These are phyloP conservation scores for Beris morrisii DNA, from an alignment of 2,888 invertebrate genomes.

Conservation along the genomic window DNA sequence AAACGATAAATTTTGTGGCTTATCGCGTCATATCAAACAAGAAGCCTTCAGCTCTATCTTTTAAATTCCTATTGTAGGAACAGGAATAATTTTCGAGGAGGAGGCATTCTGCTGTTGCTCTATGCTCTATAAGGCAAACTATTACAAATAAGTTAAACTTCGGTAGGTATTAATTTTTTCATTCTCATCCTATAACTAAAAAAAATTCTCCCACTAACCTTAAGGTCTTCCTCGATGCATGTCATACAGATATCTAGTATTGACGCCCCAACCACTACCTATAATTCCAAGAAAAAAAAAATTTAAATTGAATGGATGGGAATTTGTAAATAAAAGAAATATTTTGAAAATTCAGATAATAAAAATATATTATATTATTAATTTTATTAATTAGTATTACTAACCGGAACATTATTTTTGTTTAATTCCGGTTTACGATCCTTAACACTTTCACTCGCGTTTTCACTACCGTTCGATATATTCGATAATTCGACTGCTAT, in stretches of 20 bases:
- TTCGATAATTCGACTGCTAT: conserved; percentile 68
- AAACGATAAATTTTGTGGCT: too few species aligned
- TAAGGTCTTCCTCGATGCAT: conserved; percentile 63
- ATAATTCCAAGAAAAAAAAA: conserved; percentile 44
- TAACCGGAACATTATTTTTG: conserved; percentile 36
- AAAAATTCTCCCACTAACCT: conserved; percentile 61
- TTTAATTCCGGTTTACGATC: neutral
- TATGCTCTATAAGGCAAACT: too few species aligned
- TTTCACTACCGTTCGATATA: conserved; percentile 11
- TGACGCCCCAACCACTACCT: conserved; percentile 78
- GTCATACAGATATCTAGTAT: conserved; percentile 73
- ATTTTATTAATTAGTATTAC: conserved; percentile 33
- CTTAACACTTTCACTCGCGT: neutral
- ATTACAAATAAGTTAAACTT: too few species aligned
- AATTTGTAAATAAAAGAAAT: conserved; percentile 2
- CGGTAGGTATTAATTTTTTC: too few species aligned
- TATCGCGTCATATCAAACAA: too few species aligned
- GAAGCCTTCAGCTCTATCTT: too few species aligned
- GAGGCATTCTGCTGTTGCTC: too few species aligned
- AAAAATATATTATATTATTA: neutral
- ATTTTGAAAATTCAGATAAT: neutral
- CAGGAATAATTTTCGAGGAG: too few species aligned
- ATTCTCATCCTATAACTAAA: too few species aligned
- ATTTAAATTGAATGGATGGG: neutral
- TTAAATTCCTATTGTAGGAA: too few species aligned